Conservation (phyloP, 2,888 invertebrate genomes). For the Dermolepida albohirtum region DNA sequence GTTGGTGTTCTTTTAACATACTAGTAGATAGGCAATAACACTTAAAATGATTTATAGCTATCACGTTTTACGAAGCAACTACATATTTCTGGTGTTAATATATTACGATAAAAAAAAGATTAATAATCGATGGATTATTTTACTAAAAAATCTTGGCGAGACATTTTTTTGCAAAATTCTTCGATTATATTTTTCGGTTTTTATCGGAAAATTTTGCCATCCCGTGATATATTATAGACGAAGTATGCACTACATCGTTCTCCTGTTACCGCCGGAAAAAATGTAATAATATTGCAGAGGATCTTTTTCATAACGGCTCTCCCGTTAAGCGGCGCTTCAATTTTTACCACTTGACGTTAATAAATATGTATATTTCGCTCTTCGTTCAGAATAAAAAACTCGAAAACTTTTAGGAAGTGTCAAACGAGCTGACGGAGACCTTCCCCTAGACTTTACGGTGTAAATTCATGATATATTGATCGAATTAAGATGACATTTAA, state of each 20-base stretch:
- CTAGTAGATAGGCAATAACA: too few species aligned
- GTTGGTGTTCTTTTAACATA: too few species aligned
- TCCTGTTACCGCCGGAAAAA: slow-evolving; percentile 6
- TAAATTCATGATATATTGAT: slow-evolving; percentile 13
- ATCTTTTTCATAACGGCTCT: slow-evolving; percentile 12
- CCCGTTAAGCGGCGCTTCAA: slow-evolving; percentile 13
- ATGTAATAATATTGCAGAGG: slow-evolving; percentile 1
- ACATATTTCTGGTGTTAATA: too few species aligned
- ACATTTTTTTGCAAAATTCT: neutral
- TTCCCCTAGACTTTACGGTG: neutral
- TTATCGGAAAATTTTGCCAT: neutral
- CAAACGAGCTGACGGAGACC: slow-evolving; percentile 9
- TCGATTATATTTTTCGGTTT: slow-evolving; percentile 7
- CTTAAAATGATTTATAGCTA: too few species aligned
- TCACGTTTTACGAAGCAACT: too few species aligned
- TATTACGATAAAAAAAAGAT: too few species aligned
- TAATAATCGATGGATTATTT: too few species aligned
- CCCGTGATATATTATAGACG: neutral
- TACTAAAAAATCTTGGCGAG: too few species aligned
- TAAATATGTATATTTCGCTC: slow-evolving; percentile 26
- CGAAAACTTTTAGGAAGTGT: slow-evolving; percentile 16
- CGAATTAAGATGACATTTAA: slow-evolving; percentile 5
- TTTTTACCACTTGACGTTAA: slow-evolving; percentile 23
- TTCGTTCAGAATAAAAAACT: slow-evolving; percentile 1
- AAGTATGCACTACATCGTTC: slow-evolving; percentile 12